phyloP scores from a whole-genome alignment of 2,797 vertebrate species.

The Argyrosomus regius region DNA sequence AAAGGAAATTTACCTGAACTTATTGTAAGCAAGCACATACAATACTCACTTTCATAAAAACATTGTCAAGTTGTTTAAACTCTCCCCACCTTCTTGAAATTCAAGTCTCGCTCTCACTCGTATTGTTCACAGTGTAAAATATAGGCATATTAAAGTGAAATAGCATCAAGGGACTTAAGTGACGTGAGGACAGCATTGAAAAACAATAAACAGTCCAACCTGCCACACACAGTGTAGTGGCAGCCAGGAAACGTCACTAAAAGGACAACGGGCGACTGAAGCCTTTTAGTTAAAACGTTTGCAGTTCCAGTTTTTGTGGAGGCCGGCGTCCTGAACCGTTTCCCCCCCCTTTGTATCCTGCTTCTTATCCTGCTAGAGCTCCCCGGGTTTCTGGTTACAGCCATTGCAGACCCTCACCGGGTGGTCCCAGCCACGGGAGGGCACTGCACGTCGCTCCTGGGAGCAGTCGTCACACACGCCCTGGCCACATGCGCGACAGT shows the following conservation, averaged over 20 bases:
- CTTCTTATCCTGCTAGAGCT: conserved; percentile 89
- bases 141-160: conserved; percentile 60
- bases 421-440: conserved; percentile 98
- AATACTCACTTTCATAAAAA: conserved; percentile 35
- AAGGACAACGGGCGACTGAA: neutral
- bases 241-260: conserved; percentile 30
- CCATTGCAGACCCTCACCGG: conserved; percentile 94
- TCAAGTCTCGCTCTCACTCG: conserved; percentile 44
- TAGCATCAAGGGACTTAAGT: conserved; percentile 33
- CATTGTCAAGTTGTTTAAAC: conserved; percentile 4
- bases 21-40: conserved; percentile 18
- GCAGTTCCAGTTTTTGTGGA: conserved; percentile 44
- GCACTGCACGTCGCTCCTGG: conserved; percentile 91
- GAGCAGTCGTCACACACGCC: conserved; percentile 97
- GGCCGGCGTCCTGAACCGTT: neutral
- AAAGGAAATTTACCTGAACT: conserved; percentile 50
- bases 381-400: conserved; percentile 95
- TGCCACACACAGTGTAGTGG: conserved; percentile 25
- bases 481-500: conserved; percentile 97
- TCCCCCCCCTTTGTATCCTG: neutral
- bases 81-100: conserved; percentile 27
- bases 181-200: conserved; percentile 28
- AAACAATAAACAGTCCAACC: conserved; percentile 37
- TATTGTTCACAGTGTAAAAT: conserved; percentile 72
- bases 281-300: conserved; percentile 16